A percentile compares a stretch with the other conserved stretches of the same genome.
Conservation (phyloP, 2,113 vertebrate species). For the Polyodon spathula region DNA sequence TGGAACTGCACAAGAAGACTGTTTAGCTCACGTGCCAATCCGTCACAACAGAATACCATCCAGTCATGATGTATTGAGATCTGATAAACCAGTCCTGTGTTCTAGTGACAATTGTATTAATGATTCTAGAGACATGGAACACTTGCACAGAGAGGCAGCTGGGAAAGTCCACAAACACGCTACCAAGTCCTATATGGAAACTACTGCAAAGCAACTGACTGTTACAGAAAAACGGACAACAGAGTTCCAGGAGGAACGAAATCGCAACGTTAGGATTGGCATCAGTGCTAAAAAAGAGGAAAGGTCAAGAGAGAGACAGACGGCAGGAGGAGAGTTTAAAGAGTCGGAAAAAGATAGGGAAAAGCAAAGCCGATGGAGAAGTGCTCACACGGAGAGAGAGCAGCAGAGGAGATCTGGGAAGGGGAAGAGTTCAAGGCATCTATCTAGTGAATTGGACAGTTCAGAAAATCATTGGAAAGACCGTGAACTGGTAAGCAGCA, state of each 20-base stretch:
- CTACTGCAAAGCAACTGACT: slow-evolving; percentile 9
- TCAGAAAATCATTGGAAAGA: slow-evolving; percentile 15
- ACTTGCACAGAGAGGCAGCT: slow-evolving; percentile 27
- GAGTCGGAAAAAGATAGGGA: slow-evolving; percentile 45
- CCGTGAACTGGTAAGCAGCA: not conserved
- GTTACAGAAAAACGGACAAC: slow-evolving; percentile 9
- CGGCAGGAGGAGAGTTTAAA: slow-evolving; percentile 46
- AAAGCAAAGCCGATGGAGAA: slow-evolving; percentile 38
- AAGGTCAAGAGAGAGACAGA: slow-evolving; percentile 20
- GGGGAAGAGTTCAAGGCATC: slow-evolving; percentile 12
- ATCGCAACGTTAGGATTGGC: not conserved
- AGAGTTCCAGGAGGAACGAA: slow-evolving; percentile 10
- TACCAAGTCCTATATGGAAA: slow-evolving; percentile 28
- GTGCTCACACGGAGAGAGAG: slow-evolving; percentile 39
- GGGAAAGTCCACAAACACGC: no score
- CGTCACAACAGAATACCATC: no score
- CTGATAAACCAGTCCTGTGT: slow-evolving; percentile 24
- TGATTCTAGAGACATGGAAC: slow-evolving; percentile 38
- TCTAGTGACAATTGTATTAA: slow-evolving; percentile 33
- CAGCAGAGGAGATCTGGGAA: slow-evolving; percentile 44
- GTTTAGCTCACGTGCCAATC: no score
- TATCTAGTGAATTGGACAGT: not conserved
- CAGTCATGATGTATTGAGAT: slow-evolving; percentile 10
- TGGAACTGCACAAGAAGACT: no score
- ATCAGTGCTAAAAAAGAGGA: slow-evolving; percentile 22